These are phyloP conservation scores for Cheilosia urbana DNA, from an alignment of 2,888 invertebrate genomes.

Conservation along the genomic window DNA sequence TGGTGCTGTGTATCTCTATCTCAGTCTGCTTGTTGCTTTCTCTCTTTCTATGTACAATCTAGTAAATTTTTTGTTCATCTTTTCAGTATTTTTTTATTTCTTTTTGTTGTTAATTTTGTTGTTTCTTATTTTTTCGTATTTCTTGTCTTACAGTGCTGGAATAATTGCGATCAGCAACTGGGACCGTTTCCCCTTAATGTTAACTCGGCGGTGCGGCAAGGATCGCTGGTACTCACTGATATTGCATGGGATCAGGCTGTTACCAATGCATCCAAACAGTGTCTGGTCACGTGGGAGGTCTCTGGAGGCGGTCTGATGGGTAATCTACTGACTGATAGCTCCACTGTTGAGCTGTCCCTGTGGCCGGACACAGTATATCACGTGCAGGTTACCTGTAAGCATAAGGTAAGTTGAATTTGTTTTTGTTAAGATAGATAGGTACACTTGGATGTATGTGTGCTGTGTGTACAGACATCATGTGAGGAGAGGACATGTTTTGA, in stretches of 20 bases:
- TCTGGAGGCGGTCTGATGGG: conserved; percentile 92
- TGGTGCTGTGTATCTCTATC: conserved; percentile 17
- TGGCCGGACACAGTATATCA: conserved; percentile 93
- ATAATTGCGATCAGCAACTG: conserved; percentile 80
- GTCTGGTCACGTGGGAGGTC: conserved; percentile 93
- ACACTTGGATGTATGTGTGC: background rate
- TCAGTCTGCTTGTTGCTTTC: conserved; percentile 11
- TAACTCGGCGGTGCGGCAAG: conserved; percentile 79
- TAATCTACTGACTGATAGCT: conserved; percentile 92
- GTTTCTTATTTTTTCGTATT: conserved; percentile 42
- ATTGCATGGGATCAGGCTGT: conserved; percentile 81
- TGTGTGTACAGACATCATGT: conserved; percentile 31
- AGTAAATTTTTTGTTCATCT: conserved; percentile 27
- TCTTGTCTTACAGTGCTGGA: conserved; percentile 79
- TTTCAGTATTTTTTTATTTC: conserved; percentile 41
- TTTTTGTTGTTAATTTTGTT: conserved; percentile 57
- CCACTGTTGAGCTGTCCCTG: conserved; percentile 90
- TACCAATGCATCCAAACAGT: conserved; percentile 84
- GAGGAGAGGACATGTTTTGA: conserved; percentile 69
- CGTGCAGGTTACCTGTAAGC: conserved; percentile 87
- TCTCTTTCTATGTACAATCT: conserved; percentile 13
- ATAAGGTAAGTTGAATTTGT: conserved; percentile 79
- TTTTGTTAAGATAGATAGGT: conserved; percentile 3
- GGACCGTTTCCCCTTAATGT: conserved; percentile 80
- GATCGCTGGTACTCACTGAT: conserved; percentile 79